Base-by-base conservation (phyloP, 2,113 vertebrate genomes). In the Geococcyx californianus region DNA sequence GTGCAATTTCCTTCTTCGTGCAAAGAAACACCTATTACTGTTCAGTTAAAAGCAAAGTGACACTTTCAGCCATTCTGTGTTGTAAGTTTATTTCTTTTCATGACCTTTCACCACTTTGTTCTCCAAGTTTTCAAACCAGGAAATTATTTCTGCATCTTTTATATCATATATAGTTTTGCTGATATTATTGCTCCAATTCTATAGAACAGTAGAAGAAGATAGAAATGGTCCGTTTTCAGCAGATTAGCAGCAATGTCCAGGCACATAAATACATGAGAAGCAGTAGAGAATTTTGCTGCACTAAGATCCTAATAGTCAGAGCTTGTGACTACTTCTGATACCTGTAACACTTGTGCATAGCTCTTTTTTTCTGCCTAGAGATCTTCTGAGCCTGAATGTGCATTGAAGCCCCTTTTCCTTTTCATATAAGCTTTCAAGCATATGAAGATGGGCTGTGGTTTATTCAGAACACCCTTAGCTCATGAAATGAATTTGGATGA, bases 1-100 rank as follows among this genome's bases (percentile, higher is more conserved):
- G 34, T 63, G 59, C 68, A 94, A 92, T 94, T 97, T 97, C 94
- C 82, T 67, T 95, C 59, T 79, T 94, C 72, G 77, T 96, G 81
- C 85, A 95, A 94, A 72, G 83, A 90, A 97, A 91, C 60, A 96
- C 82, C 87, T 95, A 91, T 90, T 82, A 81, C 59, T 89, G 20
- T 87, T 84, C 72, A 49, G 69, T 54, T 97, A 87, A 93, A 93
- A 66, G 93, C 42, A 93, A 97, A 95, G 75, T 81, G 78, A 60
- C 78, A 88, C 64, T 93, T 60, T 23, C 58, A 78, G 51, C 11
- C 55, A 9, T 74, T 72, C 63, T 89, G 34, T 64, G 21, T 73
- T 42, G 36, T 62, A 77, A 70, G 15, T 44, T 79, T 92, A 26
- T 60, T 73, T 44, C 25, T 89, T 77, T 76, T 62, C 69, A 52